Evolutionary conservation across 2,797 vertebrate genomes (phyloP).

Genomic region (Lycodopsis pacificus): DNA sequence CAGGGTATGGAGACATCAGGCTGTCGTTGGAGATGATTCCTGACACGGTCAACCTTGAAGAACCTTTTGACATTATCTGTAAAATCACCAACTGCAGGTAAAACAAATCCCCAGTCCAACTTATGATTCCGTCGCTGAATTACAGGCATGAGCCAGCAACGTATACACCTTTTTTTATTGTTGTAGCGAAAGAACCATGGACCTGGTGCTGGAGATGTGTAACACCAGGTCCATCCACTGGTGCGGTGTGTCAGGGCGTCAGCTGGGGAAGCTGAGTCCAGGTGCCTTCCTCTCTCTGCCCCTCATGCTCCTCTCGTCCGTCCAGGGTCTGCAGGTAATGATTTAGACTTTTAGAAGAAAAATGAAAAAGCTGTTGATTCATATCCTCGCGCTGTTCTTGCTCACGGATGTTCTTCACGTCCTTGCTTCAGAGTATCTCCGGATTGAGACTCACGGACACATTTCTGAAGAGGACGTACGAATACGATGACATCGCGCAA

Average conservation of each 20-base stretch:
- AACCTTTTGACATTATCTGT: constrained; percentile 96
- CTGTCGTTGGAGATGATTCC: constrained; percentile 95
- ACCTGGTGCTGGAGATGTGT: constrained; percentile 97
- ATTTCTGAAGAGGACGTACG: constrained; percentile 98
- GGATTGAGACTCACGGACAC: constrained; percentile 96
- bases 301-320: constrained; percentile 92
- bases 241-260: constrained; percentile 96
- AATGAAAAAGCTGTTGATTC: no score
- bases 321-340: constrained; percentile 96
- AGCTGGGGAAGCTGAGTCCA: constrained; percentile 94
- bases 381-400: not conserved
- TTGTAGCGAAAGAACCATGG: constrained; percentile 97
- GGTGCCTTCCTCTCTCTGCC: constrained; percentile 92
- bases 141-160: not conserved
- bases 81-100: constrained; percentile 99
- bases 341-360: not conserved
- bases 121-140: not conserved
- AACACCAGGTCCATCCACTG: constrained; percentile 96
- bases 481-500: constrained; percentile 98
- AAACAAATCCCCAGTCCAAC: constrained; percentile 13
- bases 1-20: constrained; percentile 96
- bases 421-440: constrained; percentile 90
- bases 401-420: not conserved
- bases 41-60: constrained; percentile 96
- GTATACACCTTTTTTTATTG: not conserved